phyloP scores from a whole-genome alignment of 2,888 invertebrate species.

The Dryocosmus kuriphilus region DNA sequence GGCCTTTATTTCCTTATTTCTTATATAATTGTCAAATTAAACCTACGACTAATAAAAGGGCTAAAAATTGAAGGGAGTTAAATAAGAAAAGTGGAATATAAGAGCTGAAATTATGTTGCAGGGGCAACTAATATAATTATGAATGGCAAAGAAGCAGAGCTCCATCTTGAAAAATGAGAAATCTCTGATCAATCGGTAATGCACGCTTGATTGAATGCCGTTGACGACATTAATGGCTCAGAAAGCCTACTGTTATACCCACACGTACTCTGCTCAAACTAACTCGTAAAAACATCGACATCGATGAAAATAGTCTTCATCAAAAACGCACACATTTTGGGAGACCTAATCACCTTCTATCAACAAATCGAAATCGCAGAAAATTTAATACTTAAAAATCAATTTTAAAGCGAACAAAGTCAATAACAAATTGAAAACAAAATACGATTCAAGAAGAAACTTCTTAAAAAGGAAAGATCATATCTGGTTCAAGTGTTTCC shows the following conservation, averaged over 20 bases:
- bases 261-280: slow-evolving; percentile 16
- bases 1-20: not conserved
- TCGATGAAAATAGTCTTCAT: slow-evolving; percentile 29
- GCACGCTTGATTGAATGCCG: slow-evolving; percentile 32
- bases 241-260: slow-evolving; percentile 33
- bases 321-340: slow-evolving; percentile 4
- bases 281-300: slow-evolving; percentile 24
- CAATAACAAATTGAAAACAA: not conserved
- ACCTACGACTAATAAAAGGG: no score
- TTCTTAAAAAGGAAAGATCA: not conserved
- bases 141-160: not conserved
- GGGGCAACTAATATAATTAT: slow-evolving; percentile 3
- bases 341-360: not conserved
- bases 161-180: no score
- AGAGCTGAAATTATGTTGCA: not conserved
- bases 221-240: slow-evolving; percentile 31
- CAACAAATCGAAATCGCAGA: not conserved
- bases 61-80: no score
- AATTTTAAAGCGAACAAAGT: not conserved
- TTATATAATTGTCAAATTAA: no score
- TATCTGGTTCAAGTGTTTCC: not conserved
- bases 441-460: not conserved
- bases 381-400: not conserved
- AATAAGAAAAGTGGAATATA: not conserved
- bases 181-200: slow-evolving; percentile 34